Evolutionary conservation across 2,888 invertebrate genomes (phyloP).

Genomic region (Cordilura impudica): DNA sequence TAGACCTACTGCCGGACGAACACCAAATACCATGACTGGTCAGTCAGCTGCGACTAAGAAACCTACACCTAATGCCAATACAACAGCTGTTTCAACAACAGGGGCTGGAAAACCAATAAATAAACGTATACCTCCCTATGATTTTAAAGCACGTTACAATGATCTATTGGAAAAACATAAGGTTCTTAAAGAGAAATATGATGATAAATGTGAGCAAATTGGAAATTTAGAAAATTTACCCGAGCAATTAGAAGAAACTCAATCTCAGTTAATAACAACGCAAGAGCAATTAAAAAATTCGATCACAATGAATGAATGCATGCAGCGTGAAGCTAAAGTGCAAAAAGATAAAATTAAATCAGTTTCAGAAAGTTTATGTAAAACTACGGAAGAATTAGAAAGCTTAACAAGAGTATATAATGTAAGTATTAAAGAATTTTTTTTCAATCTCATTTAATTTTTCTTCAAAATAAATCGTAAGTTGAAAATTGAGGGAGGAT

Average conservation of each 20-base stretch:
- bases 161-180: slow-evolving; percentile 82
- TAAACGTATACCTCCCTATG: slow-evolving; percentile 82
- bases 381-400: slow-evolving; percentile 71
- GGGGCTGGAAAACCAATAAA: slow-evolving; percentile 73
- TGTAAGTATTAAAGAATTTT: too few relatives aligned
- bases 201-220: slow-evolving; percentile 78
- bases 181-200: slow-evolving; percentile 79
- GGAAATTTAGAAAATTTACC: slow-evolving; percentile 79
- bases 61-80: background rate
- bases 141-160: slow-evolving; percentile 83
- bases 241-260: slow-evolving; percentile 79
- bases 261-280: slow-evolving; percentile 70
- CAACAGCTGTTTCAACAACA: slow-evolving; percentile 63
- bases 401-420: slow-evolving; percentile 68
- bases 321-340: slow-evolving; percentile 70
- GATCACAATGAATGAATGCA: slow-evolving; percentile 70
- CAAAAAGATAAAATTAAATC: slow-evolving; percentile 71
- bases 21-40: too few relatives aligned
- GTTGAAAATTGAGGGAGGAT: too few relatives aligned
- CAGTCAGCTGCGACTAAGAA: slow-evolving; percentile 31
- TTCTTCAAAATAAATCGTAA: too few relatives aligned
- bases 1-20: background rate
- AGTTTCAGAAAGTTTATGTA: slow-evolving; percentile 68
- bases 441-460: too few relatives aligned
- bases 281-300: slow-evolving; percentile 70